Evolutionary conservation across 2,797 vertebrate species (phyloP).

Genomic region (Avahi laniger): DNA sequence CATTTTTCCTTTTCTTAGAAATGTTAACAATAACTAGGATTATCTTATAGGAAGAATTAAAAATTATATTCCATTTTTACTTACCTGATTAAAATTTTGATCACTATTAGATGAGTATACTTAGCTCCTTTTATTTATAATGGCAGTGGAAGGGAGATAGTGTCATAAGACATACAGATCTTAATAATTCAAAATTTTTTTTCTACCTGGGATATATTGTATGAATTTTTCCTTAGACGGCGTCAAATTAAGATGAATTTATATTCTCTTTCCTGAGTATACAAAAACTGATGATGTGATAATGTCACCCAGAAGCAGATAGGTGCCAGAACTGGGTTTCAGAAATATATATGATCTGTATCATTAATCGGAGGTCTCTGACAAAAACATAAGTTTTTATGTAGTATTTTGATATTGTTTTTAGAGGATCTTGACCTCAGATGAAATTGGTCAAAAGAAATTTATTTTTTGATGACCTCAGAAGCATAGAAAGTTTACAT

Average conservation of each 20-base stretch:
- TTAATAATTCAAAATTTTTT: constrained; percentile 18
- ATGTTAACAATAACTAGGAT: constrained; percentile 17
- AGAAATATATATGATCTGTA: background rate
- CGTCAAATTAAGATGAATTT: constrained; percentile 7
- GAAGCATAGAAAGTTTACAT: constrained; percentile 42
- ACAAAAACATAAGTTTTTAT: background rate
- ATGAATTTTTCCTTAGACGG: background rate
- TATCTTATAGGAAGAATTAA: constrained; percentile 24
- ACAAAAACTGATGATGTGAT: background rate
- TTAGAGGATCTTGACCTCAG: background rate
- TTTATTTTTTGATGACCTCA: constrained; percentile 12
- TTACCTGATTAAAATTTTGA: background rate
- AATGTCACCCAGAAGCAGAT: background rate
- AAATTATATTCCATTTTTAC: constrained; percentile 26
- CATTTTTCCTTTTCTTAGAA: constrained; percentile 35
- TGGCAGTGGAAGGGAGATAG: background rate
- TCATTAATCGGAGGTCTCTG: constrained; percentile 8
- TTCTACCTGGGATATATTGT: background rate
- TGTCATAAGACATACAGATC: background rate
- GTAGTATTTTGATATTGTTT: background rate
- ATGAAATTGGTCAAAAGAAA: constrained; percentile 45
- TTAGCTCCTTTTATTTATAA: background rate
- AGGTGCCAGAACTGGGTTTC: background rate
- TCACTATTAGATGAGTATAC: background rate
- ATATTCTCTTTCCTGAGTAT: constrained; percentile 3